Evolutionary conservation across 64 coral and sea anemone genomes (phyloP), one percentile per base, ranked within the genome.

Genomic region (Orbicella faveolata): DNA sequence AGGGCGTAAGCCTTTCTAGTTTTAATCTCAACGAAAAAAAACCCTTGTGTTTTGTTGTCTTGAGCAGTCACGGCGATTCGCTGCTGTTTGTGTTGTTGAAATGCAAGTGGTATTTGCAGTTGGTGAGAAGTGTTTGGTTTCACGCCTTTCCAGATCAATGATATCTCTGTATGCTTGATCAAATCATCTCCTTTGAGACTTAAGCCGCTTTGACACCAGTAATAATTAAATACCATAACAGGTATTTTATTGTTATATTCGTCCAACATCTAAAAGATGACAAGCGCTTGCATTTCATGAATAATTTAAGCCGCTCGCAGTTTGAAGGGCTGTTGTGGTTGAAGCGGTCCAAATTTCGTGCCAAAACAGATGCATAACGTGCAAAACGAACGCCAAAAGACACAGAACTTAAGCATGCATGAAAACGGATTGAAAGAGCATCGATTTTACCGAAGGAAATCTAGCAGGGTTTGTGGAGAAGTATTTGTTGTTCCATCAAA

Each of bases 401-500:
- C 82, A 13, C 36, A 21, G 6, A 18, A 52, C 33, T 73, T 23
- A 34, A 73, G 17, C 53, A 78, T 88, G 87, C 25, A 78, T 25
- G 26, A 70, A 83, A 91, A 70, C 18, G 63, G 76, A 87, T 74
- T 77, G 74, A 52, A 8, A 75, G 37, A 62, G 39, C 18, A 83
- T 69, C 41, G 74, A 62, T 61, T 67, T 52, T 33, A 67, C 37
- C 16, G 63, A 66, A 85, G 65, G 61, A 89, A 89, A 37, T 59
- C 88, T 21, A 77, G 76, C 35, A 86, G 89, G 30, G 78, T 94
- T 90, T 80, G 75, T 26, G 93, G 93, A 83, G 83, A 94, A 86
- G 83, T 94, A 20, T 12, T 94, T 23, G 19, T 91, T 36, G 70
- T 94, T 79, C 75, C 89, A 13, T 81, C 93, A 4, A 89, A 94